Evolutionary conservation across 2,888 invertebrate species (phyloP).

Genomic region (Oegoconia quadripuncta): DNA sequence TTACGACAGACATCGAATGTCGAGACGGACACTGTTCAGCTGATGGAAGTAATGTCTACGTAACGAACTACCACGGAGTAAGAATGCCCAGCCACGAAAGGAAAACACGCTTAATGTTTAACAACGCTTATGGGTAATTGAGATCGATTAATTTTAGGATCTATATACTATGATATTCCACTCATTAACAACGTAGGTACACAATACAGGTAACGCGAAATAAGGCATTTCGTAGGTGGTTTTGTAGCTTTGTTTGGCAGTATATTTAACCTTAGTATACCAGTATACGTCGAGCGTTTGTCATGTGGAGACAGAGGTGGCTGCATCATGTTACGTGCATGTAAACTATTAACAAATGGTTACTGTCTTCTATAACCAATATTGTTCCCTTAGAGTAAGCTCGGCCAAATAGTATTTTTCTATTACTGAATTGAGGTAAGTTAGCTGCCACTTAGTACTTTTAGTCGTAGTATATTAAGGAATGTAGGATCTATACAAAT

Average conservation of each 20-base stretch:
- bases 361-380: conserved; percentile 52
- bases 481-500: conserved; percentile 37
- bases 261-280: conserved; percentile 25
- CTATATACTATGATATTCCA: conserved; percentile 65
- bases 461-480: conserved; percentile 32
- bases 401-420: conserved; percentile 56
- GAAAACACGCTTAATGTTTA: conserved; percentile 50
- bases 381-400: conserved; percentile 76
- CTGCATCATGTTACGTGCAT: conserved; percentile 46
- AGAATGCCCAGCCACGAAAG: conserved; percentile 38
- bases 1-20: conserved; percentile 34
- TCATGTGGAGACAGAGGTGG: conserved; percentile 41
- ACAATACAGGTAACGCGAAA: conserved; percentile 71
- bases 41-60: conserved; percentile 19
- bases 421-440: conserved; percentile 38
- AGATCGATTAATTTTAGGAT: conserved; percentile 71
- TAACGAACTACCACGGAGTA: conserved; percentile 27
- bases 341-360: conserved; percentile 38
- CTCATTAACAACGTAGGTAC: conserved; percentile 68
- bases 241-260: conserved; percentile 42
- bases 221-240: conserved; percentile 67
- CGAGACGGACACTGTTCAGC: conserved; percentile 50
- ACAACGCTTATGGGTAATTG: conserved; percentile 71
- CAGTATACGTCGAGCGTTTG: conserved; percentile 19
- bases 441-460: conserved; percentile 70